Evolutionary conservation across 1,140 invertebrate genomes (phyloP).

Genomic region (Drosophila azteca): DNA sequence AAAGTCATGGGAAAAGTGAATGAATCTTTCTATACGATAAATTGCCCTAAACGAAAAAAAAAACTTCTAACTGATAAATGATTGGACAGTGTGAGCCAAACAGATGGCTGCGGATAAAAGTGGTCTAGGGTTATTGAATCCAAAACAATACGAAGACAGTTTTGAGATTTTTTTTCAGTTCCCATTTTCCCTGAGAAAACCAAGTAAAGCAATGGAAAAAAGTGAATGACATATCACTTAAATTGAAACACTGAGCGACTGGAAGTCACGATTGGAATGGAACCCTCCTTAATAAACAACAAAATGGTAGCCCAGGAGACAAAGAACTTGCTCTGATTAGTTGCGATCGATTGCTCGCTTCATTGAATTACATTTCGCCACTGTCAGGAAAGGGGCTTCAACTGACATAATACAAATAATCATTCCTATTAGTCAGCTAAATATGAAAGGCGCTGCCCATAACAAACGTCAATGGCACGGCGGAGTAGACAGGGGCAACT

Average conservation of each 20-base stretch:
- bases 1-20: no score
- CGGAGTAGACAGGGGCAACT: no score
- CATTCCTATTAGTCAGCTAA: no score
- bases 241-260: no score
- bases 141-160: conserved; percentile 52
- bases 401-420: no score
- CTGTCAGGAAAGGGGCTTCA: conserved; percentile 31
- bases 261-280: no score
- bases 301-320: neutral
- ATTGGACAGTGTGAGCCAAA: neutral
- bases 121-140: conserved; percentile 50
- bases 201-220: conserved; percentile 8
- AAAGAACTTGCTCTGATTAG: neutral
- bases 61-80: conserved; percentile 18
- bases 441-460: conserved; percentile 43
- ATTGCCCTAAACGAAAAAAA: conserved; percentile 7
- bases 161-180: conserved; percentile 24
- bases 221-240: neutral
- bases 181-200: neutral
- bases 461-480: conserved; percentile 54
- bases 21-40: conserved; percentile 10
- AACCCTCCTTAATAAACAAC: neutral
- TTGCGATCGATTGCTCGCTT: neutral
- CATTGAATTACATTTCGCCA: conserved; percentile 28
- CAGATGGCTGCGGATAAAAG: conserved; percentile 6